Base-by-base conservation (phyloP, 2,888 invertebrate genomes). In the Chrysina gloriosa region DNA sequence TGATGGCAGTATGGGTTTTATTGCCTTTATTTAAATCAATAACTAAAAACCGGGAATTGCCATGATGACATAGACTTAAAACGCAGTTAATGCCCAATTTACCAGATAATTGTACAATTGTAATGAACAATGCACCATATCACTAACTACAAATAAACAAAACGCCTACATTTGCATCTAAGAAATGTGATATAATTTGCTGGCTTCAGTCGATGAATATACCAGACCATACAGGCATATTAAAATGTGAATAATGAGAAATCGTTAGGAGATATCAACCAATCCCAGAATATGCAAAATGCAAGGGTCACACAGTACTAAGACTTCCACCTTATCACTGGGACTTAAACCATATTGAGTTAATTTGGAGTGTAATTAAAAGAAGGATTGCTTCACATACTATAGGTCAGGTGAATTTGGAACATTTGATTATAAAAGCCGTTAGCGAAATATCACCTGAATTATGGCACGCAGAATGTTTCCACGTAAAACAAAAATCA, bases 391-490 rank as follows among this genome's bases (percentile, higher is more conserved):
- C n/a, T 21, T 48, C 48, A 23, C 48, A 48, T n/a, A 48, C 23
- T 23, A 48, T 48, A 3, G 48, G 23, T n/a, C 6, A 9, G 25
- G 25, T 11, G 25, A 48, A 23, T 23, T 25, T 48, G 21, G 21
- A 23, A 21, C 23, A 23, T 48, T n/a, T 48, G 3, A 48, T 48
- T 48, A 3, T n/a, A 7, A 11, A 48, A 11, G 23, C 48, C 2
- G 11, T 48, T 11, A 48, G n/a, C 25, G n/a, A 48, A 48, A 48
- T 48, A 48, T n/a, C 23, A 25, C 23, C 23, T 7, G 9, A 47
- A 47, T 47, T 47, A 47, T 47, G 47, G 50, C 25, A 6, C 25
- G 50, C 11, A 27, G 50, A 52, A 29, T 52, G 29, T 52, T 29
- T 29, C 14, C 52, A 29, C 52, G 31, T 52, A n/a, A 4, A 31